Conservation (phyloP, 2,113 vertebrate species). For the Semicossyphus pulcher region DNA sequence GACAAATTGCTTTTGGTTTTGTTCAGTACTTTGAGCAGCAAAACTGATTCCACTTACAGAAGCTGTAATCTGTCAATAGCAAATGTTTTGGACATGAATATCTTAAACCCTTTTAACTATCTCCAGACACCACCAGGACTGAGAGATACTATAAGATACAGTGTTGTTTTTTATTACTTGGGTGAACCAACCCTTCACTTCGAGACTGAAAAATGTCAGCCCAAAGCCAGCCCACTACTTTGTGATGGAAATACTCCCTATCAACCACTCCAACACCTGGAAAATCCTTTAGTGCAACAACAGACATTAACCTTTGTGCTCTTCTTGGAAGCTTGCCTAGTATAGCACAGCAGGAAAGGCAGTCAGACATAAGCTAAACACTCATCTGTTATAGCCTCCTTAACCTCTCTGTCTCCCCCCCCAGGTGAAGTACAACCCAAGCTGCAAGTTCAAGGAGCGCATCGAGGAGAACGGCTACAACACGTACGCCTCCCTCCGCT, state of each 20-base stretch:
- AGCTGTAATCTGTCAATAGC: too few relatives aligned
- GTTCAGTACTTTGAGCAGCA: neutral
- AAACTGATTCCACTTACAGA: neutral
- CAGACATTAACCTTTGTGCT: constrained; percentile 40
- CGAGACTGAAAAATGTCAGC: neutral
- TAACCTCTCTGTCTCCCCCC: neutral
- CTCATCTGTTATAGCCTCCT: constrained; percentile 8
- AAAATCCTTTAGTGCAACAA: constrained; percentile 37
- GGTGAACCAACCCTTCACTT: neutral
- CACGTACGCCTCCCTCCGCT: constrained; percentile 90
- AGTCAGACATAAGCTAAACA: neutral
- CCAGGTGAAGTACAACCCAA: constrained; percentile 90
- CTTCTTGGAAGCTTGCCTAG: constrained; percentile 4
- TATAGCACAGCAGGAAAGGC: constrained; percentile 15
- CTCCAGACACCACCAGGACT: too few relatives aligned
- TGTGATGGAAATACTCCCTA: constrained; percentile 3
- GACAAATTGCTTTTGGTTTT: neutral
- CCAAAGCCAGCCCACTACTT: neutral
- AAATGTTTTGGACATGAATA: neutral
- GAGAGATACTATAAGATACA: too few relatives aligned
- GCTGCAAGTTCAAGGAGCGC: constrained; percentile 93
- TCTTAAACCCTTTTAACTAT: neutral
- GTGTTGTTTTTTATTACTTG: neutral
- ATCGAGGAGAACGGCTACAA: constrained; percentile 97
- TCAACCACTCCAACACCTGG: constrained; percentile 13